These are phyloP conservation scores for Tupiocoris notatus DNA, from an alignment of 2,888 invertebrate genomes.

Conservation along the genomic window DNA sequence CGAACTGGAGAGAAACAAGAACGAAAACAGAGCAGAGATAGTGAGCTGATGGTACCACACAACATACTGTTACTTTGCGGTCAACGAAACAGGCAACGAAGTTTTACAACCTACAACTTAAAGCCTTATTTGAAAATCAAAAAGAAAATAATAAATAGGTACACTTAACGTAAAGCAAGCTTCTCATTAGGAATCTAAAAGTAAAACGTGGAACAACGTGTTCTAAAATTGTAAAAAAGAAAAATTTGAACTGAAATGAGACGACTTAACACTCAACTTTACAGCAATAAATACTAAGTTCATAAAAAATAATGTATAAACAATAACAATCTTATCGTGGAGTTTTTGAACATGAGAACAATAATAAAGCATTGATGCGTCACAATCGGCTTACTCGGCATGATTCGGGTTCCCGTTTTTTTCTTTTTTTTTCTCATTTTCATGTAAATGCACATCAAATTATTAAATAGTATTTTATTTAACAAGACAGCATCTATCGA, in stretches of 20 bases:
- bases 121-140: constrained; percentile 24
- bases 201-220: constrained; percentile 35
- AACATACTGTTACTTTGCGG: constrained; percentile 2
- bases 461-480: constrained; percentile 17
- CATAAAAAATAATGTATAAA: constrained; percentile 41
- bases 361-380: constrained; percentile 25
- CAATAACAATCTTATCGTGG: constrained; percentile 38
- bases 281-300: constrained; percentile 35
- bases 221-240: constrained; percentile 18
- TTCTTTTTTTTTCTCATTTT: background rate
- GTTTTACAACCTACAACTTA: constrained; percentile 34
- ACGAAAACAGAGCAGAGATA: background rate
- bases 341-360: constrained; percentile 27
- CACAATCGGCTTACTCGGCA: constrained; percentile 16
- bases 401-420: constrained; percentile 1
- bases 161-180: background rate
- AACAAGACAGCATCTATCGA: constrained; percentile 24
- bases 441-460: constrained; percentile 38
- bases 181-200: constrained; percentile 8
- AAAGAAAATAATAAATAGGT: constrained; percentile 32
- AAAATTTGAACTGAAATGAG: background rate
- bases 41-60: background rate
- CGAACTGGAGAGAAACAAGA: constrained; percentile 10
- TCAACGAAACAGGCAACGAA: constrained; percentile 25
- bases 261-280: constrained; percentile 26